Conservation (phyloP, 2,113 vertebrate genomes). For the Condylura cristata region DNA sequence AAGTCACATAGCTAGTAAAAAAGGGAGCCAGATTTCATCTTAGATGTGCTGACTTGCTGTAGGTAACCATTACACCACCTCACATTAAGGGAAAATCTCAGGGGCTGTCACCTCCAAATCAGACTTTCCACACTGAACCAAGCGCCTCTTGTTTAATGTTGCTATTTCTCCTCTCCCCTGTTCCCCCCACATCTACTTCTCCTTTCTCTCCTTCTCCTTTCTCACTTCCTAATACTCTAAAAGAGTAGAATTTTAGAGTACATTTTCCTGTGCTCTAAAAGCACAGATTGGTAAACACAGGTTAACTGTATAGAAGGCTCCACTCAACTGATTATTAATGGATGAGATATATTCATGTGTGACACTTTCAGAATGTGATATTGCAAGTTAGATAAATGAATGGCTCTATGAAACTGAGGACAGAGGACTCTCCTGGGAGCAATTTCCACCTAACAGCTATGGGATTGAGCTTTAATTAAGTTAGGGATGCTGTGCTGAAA, state of each 20-base stretch:
- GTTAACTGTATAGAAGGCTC: not conserved
- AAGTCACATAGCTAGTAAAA: not conserved
- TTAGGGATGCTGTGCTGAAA: conserved; percentile 1
- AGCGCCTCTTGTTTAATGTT: not conserved
- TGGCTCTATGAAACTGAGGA: not conserved
- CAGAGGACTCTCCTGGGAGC: not conserved
- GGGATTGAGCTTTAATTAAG: conserved; percentile 5
- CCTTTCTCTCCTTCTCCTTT: not conserved
- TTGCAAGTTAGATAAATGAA: conserved; percentile 31
- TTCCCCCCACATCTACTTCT: not conserved
- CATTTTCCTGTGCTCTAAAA: conserved; percentile 3
- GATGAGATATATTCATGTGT: not conserved
- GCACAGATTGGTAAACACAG: not conserved
- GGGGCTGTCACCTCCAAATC: not conserved
- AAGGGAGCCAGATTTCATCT: not conserved
- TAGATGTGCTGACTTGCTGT: not conserved
- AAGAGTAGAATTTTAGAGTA: too few relatives aligned
- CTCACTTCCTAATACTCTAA: not conserved
- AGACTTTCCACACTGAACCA: not conserved
- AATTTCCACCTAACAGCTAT: conserved; percentile 10
- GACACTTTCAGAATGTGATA: conserved; percentile 26
- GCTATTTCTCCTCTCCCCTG: not conserved
- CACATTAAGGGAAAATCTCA: not conserved
- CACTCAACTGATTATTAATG: not conserved
- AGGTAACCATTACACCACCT: not conserved